Base-by-base conservation (phyloP, 2,888 invertebrate species). In the Macrosoma leucophasiata region DNA sequence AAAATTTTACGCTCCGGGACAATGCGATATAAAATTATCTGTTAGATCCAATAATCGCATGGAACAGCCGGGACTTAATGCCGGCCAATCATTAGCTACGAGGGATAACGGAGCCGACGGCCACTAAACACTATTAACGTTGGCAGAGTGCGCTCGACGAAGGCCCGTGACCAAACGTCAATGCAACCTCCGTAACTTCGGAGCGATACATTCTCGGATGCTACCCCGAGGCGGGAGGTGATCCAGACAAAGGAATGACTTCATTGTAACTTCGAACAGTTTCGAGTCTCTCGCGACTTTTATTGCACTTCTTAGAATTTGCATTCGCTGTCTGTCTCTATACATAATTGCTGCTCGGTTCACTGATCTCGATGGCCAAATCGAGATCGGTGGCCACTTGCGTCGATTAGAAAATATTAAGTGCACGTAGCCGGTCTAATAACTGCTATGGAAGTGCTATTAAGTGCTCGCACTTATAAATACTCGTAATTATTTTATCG, bases 41-140 rank as follows among this genome's bases (percentile, higher is more conserved):
- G 82, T 79, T 82, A 81, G 84, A 82, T 79, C 84, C 84, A 84
- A 82, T 84, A 82, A 84, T 84, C 82, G 81, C 78, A 78, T 70
- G 69, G 76, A 76, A 78, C 81, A 71, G 79, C 61, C 76, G 65
- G 64, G 77, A 73, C 75, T 77, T 84, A 81, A 84, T 84, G 79
- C 79, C 70, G 74, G 81, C 74, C 84, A 82, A 84, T 84, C 84
- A 84, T 84, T 84, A 84, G 76, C 82, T 79, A 81, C 76, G 69
- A 82, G 79, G 82, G 70, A 78, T 82, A 82, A 81, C 82, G 82
- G 82, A 71, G 75, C 77, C 75, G 60, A 58, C 67, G 77, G 75
- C 74, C 76, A 62, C 66, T 59, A 55, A 50, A 60, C 65, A 52
- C 71, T 60, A 76, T 56, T 51, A 51, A 39, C 65, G 63, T 20